These are phyloP conservation scores for Wiebesia pumilae DNA, from an alignment of 1,140 invertebrate species.

Conservation along the genomic window DNA sequence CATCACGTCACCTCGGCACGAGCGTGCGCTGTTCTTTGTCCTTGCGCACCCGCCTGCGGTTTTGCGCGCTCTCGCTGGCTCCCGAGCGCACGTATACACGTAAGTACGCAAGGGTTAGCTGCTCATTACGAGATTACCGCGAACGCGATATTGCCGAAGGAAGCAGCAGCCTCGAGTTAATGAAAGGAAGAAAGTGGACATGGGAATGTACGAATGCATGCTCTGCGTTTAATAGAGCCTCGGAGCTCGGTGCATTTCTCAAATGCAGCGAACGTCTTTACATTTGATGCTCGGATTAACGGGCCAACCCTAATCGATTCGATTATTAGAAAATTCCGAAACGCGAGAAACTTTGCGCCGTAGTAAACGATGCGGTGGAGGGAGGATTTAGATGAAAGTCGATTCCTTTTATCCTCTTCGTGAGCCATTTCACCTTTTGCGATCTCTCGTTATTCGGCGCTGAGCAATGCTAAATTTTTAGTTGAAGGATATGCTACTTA, in stretches of 20 bases:
- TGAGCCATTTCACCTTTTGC: conserved; percentile 12
- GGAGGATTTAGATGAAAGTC: not conserved
- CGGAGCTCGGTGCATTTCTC: not conserved
- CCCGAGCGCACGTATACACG: no score
- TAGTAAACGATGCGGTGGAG: no score
- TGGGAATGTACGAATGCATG: not conserved
- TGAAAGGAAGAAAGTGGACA: conserved; percentile 34
- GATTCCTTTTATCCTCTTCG: not conserved
- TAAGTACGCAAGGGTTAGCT: conserved; percentile 10
- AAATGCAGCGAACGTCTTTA: not conserved
- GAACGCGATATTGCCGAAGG: conserved; percentile 9
- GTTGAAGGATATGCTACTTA: no score
- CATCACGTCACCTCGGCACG: not conserved
- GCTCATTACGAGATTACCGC: conserved; percentile 41
- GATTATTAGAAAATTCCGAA: conserved; percentile 22
- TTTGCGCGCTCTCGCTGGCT: not conserved
- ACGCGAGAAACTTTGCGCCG: not conserved
- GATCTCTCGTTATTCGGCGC: no score
- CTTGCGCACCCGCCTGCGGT: not conserved
- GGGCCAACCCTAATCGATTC: not conserved
- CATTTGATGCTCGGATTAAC: not conserved
- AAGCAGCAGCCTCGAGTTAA: not conserved
- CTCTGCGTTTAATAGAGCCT: not conserved
- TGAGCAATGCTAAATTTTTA: no score
- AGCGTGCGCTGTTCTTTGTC: not conserved